Conservation (phyloP, 2,888 invertebrate genomes). For the Hofmannophila pseudospretella region DNA sequence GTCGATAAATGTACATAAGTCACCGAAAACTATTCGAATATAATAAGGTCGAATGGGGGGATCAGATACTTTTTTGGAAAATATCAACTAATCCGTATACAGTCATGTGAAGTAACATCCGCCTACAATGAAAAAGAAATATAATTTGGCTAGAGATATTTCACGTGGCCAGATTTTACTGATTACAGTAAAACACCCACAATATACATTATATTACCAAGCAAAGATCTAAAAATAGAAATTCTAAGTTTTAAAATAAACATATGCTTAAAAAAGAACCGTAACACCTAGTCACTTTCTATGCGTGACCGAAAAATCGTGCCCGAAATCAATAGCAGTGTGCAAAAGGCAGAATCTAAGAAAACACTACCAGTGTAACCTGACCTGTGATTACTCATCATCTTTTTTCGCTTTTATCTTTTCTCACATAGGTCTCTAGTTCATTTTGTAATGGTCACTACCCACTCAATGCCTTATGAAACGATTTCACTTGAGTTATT, state of each 20-base stretch:
- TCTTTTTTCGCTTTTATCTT: background rate
- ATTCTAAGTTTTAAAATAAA: background rate
- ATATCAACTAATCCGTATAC: no score
- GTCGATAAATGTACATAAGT: no score
- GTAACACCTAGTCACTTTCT: constrained; percentile 6
- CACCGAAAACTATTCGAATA: no score
- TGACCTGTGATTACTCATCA: background rate
- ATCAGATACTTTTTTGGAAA: no score
- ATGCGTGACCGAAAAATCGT: constrained; percentile 9
- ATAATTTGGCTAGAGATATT: no score
- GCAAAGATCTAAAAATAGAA: background rate
- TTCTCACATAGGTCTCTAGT: constrained; percentile 20
- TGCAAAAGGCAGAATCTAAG: constrained; percentile 1
- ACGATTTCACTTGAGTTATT: constrained; percentile 53
- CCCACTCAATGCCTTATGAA: constrained; percentile 40
- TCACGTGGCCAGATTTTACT: no score
- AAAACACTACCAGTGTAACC: background rate
- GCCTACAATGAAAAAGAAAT: no score
- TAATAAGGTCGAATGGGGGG: no score
- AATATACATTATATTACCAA: constrained; percentile 8
- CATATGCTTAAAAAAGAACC: background rate
- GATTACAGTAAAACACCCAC: no score
- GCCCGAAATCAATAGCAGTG: constrained; percentile 4
- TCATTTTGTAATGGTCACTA: constrained; percentile 24
- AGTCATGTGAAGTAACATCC: no score